A percentile compares a stretch with the other conserved stretches of the same genome.
Evolutionary conservation across 1,140 invertebrate species (phyloP).

Genomic region (Neodiprion virginianus): DNA sequence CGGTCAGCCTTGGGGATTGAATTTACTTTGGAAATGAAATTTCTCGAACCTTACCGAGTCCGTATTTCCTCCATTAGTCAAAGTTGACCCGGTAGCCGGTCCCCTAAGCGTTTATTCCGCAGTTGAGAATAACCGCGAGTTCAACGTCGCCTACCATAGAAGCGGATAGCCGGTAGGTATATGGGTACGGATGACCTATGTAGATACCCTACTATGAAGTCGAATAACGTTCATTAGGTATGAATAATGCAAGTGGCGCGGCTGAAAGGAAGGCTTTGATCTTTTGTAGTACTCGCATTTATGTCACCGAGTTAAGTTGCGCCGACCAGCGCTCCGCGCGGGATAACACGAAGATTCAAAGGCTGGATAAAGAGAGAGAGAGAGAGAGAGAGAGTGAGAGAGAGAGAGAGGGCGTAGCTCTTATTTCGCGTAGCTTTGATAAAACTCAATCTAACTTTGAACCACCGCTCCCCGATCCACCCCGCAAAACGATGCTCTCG

Average conservation of each 20-base stretch:
- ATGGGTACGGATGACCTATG: too few species aligned
- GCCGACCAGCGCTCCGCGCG: background rate
- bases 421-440: constrained; percentile 12
- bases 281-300: constrained; percentile 43
- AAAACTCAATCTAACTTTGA: constrained; percentile 20
- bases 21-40: too few species aligned
- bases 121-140: too few species aligned
- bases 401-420: too few species aligned
- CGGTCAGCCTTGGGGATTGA: too few species aligned
- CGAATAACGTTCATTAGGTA: constrained; percentile 29
- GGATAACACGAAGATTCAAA: background rate
- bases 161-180: too few species aligned
- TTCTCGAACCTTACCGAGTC: too few species aligned
- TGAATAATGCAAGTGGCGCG: constrained; percentile 43
- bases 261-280: constrained; percentile 36
- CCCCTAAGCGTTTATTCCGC: too few species aligned
- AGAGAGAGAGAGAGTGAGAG: background rate
- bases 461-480: background rate
- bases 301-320: constrained; percentile 34
- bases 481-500: background rate
- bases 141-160: too few species aligned
- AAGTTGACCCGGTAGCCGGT: too few species aligned
- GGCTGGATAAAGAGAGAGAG: background rate
- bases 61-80: too few species aligned
- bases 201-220: background rate